Conservation (phyloP, 2,113 vertebrate genomes). For the Motacilla tschutschensis region DNA sequence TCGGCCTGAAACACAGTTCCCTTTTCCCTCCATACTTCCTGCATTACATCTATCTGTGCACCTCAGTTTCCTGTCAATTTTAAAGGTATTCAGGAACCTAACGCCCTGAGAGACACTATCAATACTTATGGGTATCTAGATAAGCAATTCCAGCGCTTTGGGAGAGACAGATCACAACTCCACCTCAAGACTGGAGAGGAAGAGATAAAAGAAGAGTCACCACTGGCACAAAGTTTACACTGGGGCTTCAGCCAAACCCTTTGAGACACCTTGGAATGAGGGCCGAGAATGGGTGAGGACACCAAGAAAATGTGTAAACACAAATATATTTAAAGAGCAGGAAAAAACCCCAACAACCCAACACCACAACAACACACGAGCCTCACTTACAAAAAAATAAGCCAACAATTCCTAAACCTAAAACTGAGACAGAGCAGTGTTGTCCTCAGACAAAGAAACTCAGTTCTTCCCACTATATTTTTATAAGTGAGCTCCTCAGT, state of each 20-base stretch:
- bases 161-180: not conserved
- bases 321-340: not conserved
- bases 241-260: not conserved
- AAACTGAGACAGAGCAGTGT: not conserved
- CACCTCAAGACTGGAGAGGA: not conserved
- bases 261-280: not conserved
- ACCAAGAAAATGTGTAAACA: not conserved
- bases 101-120: not conserved
- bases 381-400: not conserved
- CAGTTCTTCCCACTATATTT: not conserved
- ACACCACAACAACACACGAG: no score
- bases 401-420: not conserved
- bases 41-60: not conserved
- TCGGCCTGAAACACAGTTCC: not conserved
- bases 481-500: not conserved
- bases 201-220: not conserved
- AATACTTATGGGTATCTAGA: not conserved
- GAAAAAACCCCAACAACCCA: not conserved
- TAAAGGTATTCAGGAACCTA: not conserved
- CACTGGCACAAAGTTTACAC: not conserved
- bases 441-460: not conserved
- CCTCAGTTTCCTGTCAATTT: not conserved
- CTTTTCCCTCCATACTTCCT: not conserved
- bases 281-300: not conserved
- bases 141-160: rapidly evolving